Conservation (phyloP, 1,140 invertebrate genomes). For the Lucilia sericata region DNA sequence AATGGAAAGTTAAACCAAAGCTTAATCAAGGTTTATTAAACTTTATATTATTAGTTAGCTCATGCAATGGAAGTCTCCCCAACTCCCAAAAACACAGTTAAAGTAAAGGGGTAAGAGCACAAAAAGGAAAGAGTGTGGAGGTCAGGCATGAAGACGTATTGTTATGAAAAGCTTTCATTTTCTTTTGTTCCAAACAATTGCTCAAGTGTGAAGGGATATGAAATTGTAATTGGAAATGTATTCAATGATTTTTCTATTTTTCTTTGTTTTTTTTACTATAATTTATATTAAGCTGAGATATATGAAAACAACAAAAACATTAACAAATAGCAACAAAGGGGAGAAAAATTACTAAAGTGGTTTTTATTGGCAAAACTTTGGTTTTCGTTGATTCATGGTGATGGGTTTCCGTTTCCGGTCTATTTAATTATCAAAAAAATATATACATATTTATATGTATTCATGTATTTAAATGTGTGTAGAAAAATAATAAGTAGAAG, state of each 20-base stretch:
- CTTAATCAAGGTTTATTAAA: constrained; percentile 1
- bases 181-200: constrained; percentile 9
- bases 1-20: constrained; percentile 4
- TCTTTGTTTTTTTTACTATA: background rate
- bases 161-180: background rate
- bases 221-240: constrained; percentile 35
- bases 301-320: background rate
- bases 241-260: constrained; percentile 31
- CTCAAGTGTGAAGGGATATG: constrained; percentile 28
- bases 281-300: background rate
- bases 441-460: background rate
- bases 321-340: background rate
- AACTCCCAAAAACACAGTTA: background rate
- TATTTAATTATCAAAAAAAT: constrained; percentile 31
- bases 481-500: background rate
- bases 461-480: background rate
- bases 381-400: constrained; percentile 35
- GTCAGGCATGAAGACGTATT: background rate
- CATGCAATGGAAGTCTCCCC: background rate
- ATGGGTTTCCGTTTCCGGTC: constrained; percentile 40
- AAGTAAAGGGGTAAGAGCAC: background rate
- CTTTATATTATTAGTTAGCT: background rate
- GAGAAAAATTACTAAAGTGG: background rate
- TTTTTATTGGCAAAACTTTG: constrained; percentile 29
- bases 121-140: background rate